Conservation (phyloP, 1,140 invertebrate species). For the fruit fly (Drosophila melanogaster) region DNA sequence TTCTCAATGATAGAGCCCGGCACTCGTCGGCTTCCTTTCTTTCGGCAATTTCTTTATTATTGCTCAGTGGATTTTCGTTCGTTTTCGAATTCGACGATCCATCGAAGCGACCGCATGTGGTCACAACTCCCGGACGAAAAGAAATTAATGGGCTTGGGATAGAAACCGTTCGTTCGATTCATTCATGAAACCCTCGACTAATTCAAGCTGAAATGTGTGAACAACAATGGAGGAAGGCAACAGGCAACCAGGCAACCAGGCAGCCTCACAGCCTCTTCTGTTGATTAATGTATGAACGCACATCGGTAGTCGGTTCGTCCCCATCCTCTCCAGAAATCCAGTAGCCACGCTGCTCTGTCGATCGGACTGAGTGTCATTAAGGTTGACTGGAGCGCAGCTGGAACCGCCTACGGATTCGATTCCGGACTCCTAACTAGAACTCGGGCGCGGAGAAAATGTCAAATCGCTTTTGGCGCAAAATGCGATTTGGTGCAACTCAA, state of each 20-base stretch:
- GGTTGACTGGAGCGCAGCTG: slow-evolving; percentile 75
- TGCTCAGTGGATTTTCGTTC: slow-evolving; percentile 27
- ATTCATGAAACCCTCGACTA: slow-evolving; percentile 75
- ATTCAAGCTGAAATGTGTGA: slow-evolving; percentile 80
- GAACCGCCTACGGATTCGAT: slow-evolving; percentile 30
- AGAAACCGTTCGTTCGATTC: slow-evolving; percentile 42
- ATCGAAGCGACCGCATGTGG: slow-evolving; percentile 67
- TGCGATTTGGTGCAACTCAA: slow-evolving; percentile 65
- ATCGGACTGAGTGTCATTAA: slow-evolving; percentile 76
- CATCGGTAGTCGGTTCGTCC: neutral
- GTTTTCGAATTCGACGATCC: slow-evolving; percentile 12
- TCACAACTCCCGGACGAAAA: slow-evolving; percentile 24
- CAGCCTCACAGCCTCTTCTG: slow-evolving; percentile 36
- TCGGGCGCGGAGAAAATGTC: slow-evolving; percentile 47
- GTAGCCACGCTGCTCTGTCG: slow-evolving; percentile 70
- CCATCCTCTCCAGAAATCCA: slow-evolving; percentile 53
- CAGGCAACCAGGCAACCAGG: slow-evolving; percentile 1
- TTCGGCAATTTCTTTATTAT: slow-evolving; percentile 70
- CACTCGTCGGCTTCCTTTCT: slow-evolving; percentile 61
- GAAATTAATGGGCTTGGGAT: slow-evolving; percentile 38
- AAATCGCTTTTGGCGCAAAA: slow-evolving; percentile 52
- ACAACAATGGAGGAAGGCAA: slow-evolving; percentile 56
- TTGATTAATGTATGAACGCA: slow-evolving; percentile 79
- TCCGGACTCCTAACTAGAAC: slow-evolving; percentile 41
- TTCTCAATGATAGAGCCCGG: slow-evolving; percentile 61